These are phyloP conservation scores for Tragelaphus buxtoni DNA, from an alignment of 2,113 vertebrate species.

Conservation along the genomic window DNA sequence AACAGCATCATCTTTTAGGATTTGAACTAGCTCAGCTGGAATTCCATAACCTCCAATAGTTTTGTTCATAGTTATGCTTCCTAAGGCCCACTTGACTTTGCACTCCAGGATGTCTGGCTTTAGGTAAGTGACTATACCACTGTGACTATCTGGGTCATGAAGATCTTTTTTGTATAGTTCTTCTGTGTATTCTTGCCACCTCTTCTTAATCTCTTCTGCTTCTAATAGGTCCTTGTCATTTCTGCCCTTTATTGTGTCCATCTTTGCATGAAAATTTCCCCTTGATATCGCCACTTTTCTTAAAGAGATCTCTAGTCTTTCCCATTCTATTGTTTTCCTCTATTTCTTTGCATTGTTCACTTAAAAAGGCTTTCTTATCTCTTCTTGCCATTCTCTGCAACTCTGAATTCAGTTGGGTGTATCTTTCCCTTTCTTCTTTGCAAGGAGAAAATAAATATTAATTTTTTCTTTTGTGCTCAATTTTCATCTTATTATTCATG, in stretches of 20 bases:
- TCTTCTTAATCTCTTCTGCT: background rate
- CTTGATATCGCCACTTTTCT: background rate
- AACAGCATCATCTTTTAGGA: background rate
- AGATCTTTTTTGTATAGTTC: background rate
- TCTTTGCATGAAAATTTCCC: background rate
- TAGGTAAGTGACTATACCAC: background rate
- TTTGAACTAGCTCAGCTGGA: background rate
- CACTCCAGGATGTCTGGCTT: background rate
- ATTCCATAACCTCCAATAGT: background rate
- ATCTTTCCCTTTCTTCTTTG: background rate
- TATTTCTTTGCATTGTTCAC: background rate
- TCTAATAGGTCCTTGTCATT: background rate
- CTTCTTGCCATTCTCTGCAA: background rate
- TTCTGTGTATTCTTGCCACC: background rate
- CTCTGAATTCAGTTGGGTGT: background rate
- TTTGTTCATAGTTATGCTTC: background rate
- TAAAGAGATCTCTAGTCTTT: background rate
- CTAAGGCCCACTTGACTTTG: background rate
- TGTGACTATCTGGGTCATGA: background rate
- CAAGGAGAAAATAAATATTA: background rate
- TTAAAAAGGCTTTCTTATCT: background rate
- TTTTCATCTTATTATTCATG: constrained; percentile 41
- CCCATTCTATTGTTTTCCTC: background rate
- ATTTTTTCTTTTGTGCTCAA: background rate
- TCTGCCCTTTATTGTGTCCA: background rate